These are phyloP conservation scores for Sternarchorhynchus goeldii DNA, from an alignment of 2,797 vertebrate species.

Conservation along the genomic window DNA sequence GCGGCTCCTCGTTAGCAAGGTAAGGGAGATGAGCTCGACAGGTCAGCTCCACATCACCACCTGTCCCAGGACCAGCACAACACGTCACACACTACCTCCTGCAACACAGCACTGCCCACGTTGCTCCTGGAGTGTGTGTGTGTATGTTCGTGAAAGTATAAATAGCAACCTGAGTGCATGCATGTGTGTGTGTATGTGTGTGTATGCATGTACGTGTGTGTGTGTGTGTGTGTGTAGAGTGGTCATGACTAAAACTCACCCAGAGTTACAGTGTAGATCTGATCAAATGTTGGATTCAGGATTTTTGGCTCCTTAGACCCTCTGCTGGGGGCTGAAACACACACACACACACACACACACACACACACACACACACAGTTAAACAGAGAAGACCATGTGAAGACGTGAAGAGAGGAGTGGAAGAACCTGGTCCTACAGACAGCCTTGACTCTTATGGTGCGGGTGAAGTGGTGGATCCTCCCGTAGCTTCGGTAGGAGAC, in stretches of 20 bases:
- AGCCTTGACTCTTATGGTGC: conserved; percentile 77
- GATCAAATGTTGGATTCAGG: conserved; percentile 46
- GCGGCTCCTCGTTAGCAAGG: conserved; percentile 34
- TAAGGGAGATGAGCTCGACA: conserved; percentile 65
- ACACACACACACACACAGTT: neutral
- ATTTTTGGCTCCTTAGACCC: conserved; percentile 59
- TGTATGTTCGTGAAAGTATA: neutral
- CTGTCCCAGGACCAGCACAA: conserved; percentile 49
- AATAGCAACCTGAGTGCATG: no score
- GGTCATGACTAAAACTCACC: conserved; percentile 53
- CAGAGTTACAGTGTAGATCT: conserved; percentile 55
- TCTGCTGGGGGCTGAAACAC: neutral
- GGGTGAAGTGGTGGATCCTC: conserved; percentile 75
- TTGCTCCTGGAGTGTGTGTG: neutral
- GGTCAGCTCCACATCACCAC: conserved; percentile 51
- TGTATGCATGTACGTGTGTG: neutral
- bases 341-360: conserved; percentile 18
- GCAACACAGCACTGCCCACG: neutral
- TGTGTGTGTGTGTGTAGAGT: neutral
- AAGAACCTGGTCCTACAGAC: conserved; percentile 72
- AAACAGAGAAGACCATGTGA: neutral
- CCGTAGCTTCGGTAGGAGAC: conserved; percentile 77
- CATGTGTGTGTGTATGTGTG: neutral
- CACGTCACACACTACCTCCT: neutral
- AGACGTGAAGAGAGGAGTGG: neutral